A percentile compares a stretch with the other conserved stretches of the same genome.
Conservation (phyloP, 2,797 vertebrate species). For the Lemur catta region DNA sequence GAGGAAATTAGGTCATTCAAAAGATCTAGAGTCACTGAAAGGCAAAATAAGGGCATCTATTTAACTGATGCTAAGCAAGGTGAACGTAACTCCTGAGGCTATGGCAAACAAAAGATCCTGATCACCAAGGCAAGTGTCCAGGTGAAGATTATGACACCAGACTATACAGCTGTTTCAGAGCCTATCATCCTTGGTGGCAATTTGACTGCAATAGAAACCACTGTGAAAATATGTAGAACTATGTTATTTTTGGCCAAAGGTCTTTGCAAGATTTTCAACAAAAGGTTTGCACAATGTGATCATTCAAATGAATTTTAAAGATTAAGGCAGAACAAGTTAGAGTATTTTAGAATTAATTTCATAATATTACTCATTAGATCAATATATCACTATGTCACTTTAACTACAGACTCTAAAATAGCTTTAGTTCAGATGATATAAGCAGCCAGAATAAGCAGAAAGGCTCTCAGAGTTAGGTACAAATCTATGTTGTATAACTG, state of each 20-base stretch:
- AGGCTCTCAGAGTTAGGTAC: not conserved
- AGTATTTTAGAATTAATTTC: constrained; percentile 66
- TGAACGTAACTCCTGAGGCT: not conserved
- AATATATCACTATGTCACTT: constrained; percentile 57
- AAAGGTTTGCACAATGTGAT: constrained; percentile 49
- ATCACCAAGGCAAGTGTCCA: not conserved
- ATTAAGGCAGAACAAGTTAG: constrained; percentile 52
- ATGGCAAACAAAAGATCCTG: not conserved
- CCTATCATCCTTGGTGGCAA: not conserved
- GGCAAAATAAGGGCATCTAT: not conserved
- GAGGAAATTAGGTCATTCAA: not conserved
- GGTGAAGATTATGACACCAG: not conserved
- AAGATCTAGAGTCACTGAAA: not conserved
- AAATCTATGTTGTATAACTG: not conserved
- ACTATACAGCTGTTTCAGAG: not conserved
- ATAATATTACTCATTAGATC: constrained; percentile 65
- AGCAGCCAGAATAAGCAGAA: not conserved
- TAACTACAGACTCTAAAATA: constrained; percentile 14
- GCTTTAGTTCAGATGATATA: not conserved
- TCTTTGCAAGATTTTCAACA: constrained; percentile 42
- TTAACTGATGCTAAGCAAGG: not conserved
- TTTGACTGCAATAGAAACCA: not conserved
- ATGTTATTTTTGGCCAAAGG: constrained; percentile 48
- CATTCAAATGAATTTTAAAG: constrained; percentile 63
- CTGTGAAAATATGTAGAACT: constrained; percentile 1